Percentiles rank a stretch among this genome's conserved stretches.
Conservation (phyloP, 2,888 invertebrate species). For the Stenchaetothrips biformis region DNA sequence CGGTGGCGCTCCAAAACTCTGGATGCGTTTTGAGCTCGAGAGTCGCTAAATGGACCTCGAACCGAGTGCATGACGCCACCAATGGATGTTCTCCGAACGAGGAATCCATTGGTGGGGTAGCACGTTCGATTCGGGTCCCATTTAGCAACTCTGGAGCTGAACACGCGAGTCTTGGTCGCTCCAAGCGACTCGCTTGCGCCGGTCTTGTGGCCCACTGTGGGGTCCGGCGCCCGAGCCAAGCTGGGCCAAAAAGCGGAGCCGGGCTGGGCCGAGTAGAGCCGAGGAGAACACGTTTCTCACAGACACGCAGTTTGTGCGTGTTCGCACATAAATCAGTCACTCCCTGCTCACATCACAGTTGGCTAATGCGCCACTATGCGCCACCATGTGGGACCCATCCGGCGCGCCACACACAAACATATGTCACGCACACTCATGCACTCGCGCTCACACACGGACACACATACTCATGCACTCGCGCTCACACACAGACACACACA, state of each 20-base stretch:
- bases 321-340: slow-evolving; percentile 21
- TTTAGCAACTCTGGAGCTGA: too few relatives aligned
- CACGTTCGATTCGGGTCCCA: too few relatives aligned
- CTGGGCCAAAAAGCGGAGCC: background rate
- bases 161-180: too few relatives aligned
- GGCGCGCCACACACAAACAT: background rate
- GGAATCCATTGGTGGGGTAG: too few relatives aligned
- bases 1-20: too few relatives aligned
- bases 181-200: too few relatives aligned
- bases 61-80: too few relatives aligned
- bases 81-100: too few relatives aligned
- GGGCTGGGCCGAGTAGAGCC: background rate
- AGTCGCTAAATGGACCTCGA: too few relatives aligned
- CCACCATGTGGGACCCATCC: slow-evolving; percentile 17
- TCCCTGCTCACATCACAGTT: background rate
- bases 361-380: background rate
- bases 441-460: background rate
- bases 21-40: too few relatives aligned
- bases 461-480: background rate
- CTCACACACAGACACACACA: background rate
- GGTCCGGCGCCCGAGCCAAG: background rate
- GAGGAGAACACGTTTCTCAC: background rate
- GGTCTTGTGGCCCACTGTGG: too few relatives aligned
- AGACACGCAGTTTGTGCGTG: slow-evolving; percentile 20
- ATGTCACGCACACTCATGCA: too few relatives aligned